phyloP scores from a whole-genome alignment of 2,888 invertebrate species.

The Mayetiola destructor region DNA sequence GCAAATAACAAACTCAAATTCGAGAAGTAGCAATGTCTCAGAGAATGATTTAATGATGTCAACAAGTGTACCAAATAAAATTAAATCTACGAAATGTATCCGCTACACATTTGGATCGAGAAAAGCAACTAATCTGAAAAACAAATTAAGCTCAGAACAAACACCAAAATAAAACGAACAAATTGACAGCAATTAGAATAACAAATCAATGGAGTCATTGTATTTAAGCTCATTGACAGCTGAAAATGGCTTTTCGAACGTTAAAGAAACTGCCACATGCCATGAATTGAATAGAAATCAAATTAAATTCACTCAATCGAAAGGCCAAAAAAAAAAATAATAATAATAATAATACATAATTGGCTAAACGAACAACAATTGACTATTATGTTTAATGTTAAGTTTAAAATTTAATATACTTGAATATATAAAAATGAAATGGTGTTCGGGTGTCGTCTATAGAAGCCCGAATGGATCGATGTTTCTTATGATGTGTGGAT shows the following conservation, averaged over 20 bases:
- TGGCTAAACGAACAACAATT: background rate
- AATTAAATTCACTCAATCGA: too few relatives aligned
- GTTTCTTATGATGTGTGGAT: too few relatives aligned
- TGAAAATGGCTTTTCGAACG: too few relatives aligned
- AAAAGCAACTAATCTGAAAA: too few relatives aligned
- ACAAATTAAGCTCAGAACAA: too few relatives aligned
- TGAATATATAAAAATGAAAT: too few relatives aligned
- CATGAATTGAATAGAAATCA: background rate
- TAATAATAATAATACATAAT: background rate
- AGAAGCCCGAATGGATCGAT: too few relatives aligned
- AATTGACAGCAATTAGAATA: too few relatives aligned
- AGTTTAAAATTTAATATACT: too few relatives aligned
- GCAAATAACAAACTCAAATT: too few relatives aligned
- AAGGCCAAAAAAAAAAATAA: background rate
- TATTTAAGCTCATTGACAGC: background rate
- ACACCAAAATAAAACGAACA: too few relatives aligned
- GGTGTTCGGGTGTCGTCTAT: too few relatives aligned
- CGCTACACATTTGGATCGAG: slow-evolving; percentile 1
- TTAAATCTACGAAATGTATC: background rate
- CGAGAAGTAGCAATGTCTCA: background rate
- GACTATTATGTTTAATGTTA: background rate
- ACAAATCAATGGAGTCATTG: background rate
- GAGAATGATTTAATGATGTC: background rate
- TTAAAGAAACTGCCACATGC: background rate
- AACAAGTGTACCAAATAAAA: background rate